phyloP scores from a whole-genome alignment of 2,113 vertebrate species.

The Apteryx owenii region DNA sequence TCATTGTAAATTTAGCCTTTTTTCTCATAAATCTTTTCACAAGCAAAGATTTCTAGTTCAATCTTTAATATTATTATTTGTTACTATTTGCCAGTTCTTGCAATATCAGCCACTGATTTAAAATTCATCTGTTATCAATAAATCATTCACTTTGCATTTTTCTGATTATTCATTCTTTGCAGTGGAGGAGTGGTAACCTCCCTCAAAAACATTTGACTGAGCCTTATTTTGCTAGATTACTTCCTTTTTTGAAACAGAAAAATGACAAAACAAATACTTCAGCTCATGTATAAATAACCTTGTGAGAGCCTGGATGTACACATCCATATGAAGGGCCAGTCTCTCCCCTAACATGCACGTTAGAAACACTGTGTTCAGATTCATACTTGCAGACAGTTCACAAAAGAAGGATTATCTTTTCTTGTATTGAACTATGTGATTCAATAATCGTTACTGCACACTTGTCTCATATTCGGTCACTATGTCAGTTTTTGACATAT shows the following conservation, averaged over 20 bases:
- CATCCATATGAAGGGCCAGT: not conserved
- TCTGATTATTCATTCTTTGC: conserved; percentile 28
- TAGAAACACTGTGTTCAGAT: not conserved
- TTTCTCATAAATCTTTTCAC: not conserved
- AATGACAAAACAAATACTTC: not conserved
- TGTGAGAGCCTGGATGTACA: not conserved
- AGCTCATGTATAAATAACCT: not conserved
- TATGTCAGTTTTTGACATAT: not conserved
- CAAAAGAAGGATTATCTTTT: not conserved
- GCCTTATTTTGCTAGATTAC: not conserved
- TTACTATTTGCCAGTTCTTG: not conserved
- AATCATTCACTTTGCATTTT: not conserved
- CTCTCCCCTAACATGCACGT: not conserved
- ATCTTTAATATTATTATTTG: not conserved
- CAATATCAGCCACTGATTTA: not conserved
- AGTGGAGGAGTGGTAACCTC: not conserved
- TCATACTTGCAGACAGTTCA: not conserved
- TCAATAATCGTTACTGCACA: not conserved
- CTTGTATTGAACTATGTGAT: not conserved
- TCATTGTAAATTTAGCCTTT: not conserved
- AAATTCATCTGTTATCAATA: not conserved
- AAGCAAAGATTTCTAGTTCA: not conserved
- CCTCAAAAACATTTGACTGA: not conserved
- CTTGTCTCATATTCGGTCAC: not conserved
- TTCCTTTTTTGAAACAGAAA: not conserved